phyloP scores from a whole-genome alignment of 30 jellyfish, hydroid and myxozoan genomes.

The Chrysaora quinquecirrha region DNA sequence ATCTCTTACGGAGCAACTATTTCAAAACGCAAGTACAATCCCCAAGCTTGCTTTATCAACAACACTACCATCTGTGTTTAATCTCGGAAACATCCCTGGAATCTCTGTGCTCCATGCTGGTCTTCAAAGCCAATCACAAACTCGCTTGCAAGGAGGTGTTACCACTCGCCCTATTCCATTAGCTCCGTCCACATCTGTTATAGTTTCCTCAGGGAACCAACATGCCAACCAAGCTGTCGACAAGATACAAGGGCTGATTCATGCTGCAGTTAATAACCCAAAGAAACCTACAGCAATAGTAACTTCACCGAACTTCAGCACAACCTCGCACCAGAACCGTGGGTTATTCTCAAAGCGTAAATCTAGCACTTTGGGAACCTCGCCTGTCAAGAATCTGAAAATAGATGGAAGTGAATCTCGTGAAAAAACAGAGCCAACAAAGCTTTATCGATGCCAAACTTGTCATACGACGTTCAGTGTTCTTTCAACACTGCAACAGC shows the following conservation, averaged over 20 bases:
- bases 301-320: background rate
- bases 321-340: background rate
- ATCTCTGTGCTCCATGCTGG: constrained; percentile 46
- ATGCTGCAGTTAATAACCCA: constrained; percentile 67
- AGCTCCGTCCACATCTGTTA: constrained; percentile 53
- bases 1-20: constrained; percentile 61
- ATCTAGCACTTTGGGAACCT: background rate
- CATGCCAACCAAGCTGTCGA: constrained; percentile 35
- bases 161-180: constrained; percentile 44
- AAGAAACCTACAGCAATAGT: background rate
- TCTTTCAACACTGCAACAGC: constrained; percentile 82
- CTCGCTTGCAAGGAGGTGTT: constrained; percentile 16
- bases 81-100: constrained; percentile 55
- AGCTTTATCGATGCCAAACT: constrained; percentile 70
- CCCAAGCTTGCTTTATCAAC: constrained; percentile 49
- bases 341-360: background rate
- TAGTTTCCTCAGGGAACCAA: constrained; percentile 43
- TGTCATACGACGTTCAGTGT: constrained; percentile 92
- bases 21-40: constrained; percentile 43
- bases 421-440: constrained; percentile 10
- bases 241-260: constrained; percentile 68
- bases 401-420: background rate
- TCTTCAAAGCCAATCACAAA: constrained; percentile 11
- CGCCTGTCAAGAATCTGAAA: background rate
- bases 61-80: constrained; percentile 43